These are phyloP conservation scores for Euwallacea fornicatus DNA, from an alignment of 1,140 invertebrate species.

Conservation along the genomic window DNA sequence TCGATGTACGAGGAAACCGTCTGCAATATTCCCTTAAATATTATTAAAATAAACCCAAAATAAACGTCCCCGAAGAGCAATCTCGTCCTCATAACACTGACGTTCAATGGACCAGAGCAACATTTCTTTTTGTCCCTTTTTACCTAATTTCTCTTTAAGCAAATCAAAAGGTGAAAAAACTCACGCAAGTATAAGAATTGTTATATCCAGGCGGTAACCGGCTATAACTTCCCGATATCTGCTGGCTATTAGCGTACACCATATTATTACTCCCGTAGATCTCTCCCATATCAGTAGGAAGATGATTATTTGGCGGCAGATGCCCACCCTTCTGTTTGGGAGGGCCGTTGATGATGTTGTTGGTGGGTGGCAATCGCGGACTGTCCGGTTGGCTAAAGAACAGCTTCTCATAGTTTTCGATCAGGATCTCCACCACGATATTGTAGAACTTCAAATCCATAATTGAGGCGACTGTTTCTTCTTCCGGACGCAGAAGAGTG, in stretches of 20 bases:
- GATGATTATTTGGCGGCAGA: conserved; percentile 40
- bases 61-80: not conserved
- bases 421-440: conserved; percentile 94
- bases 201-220: conserved; percentile 22
- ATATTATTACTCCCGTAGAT: conserved; percentile 30
- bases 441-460: conserved; percentile 99
- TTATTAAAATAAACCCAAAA: not conserved
- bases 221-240: conserved; percentile 24
- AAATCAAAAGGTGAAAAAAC: conserved; percentile 14
- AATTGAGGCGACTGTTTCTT: conserved; percentile 96
- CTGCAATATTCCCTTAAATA: conserved; percentile 28
- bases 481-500: conserved; percentile 90
- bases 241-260: conserved; percentile 26
- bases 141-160: no score
- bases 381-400: conserved; percentile 58
- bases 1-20: conserved; percentile 44
- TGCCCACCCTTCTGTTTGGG: conserved; percentile 21
- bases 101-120: no score
- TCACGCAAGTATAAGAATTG: conserved; percentile 45
- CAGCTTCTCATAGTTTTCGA: conserved; percentile 88
- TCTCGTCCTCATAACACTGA: no score
- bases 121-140: no score
- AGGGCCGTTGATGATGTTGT: conserved; percentile 24
- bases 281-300: conserved; percentile 33
- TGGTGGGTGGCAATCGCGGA: conserved; percentile 9